Evolutionary conservation across 2,888 invertebrate species (phyloP), one percentile per base, ranked within the genome.

Genomic region (Amiota minor): DNA sequence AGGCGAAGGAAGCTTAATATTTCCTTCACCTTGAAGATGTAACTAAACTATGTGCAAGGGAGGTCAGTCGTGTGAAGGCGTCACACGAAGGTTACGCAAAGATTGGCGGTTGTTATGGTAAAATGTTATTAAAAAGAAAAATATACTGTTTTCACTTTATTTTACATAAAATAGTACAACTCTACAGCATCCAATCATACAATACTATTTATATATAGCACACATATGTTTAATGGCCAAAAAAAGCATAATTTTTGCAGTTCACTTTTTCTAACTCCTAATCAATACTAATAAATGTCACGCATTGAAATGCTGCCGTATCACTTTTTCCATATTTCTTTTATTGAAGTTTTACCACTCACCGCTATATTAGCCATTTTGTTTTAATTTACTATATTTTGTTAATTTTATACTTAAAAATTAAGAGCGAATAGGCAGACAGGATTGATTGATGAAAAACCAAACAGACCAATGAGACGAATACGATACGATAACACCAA

Each of bases 311-410:
- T n/a, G 6, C 2, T 35, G 2, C 6, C 20, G 16, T 16, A 56
- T 18, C 18, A n/a, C 11, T 1, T n/a, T 4, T 18, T 8, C 56
- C 16, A 20, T 14, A 11, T 59, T 1, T 9, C 9, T 20, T 59
- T 18, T 59, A 35, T 35, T 35, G 6, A 35, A 23, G 6, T 35
- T 35, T 35, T 35, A 35, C 2, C 56, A 59, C 65, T 65, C 47
- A 65, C 65, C 47, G 47, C 47, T 65, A 47, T 47, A 65, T 47
- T 65, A 65, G 65, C 65, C 65, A 65, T 65, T 65, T 65, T 20
- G 16, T 10, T 2, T 65, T 46, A 47, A 16, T 65, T 65, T 59
- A 20, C 2, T 35, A 6, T 35, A 35, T 35, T 35, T 35, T 35
- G 2, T 35, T 35, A 35, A 35, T 35, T 35, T 35, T 35, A 35